These are phyloP conservation scores for Apodemus sylvaticus DNA, from an alignment of 2,113 vertebrate species.

Conservation along the genomic window DNA sequence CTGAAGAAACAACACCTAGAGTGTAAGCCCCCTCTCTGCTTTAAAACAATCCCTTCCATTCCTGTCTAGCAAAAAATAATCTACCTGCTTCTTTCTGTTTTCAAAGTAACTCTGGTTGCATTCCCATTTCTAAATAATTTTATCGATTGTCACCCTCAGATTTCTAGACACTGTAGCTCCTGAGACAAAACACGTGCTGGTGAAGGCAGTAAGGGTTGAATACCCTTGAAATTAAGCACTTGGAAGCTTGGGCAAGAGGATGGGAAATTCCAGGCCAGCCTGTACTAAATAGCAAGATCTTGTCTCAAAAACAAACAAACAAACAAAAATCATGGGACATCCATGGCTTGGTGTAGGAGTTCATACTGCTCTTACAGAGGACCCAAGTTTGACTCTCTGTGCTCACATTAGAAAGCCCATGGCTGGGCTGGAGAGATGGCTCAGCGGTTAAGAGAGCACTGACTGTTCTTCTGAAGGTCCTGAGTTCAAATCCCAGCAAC, in stretches of 20 bases:
- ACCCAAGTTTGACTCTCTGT: neutral
- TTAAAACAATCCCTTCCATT: slow-evolving; percentile 14
- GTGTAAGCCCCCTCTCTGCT: slow-evolving; percentile 5
- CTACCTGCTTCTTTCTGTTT: neutral
- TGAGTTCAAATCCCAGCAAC: too few relatives aligned
- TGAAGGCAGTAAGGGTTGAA: too few relatives aligned
- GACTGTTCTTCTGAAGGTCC: too few relatives aligned
- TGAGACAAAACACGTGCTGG: neutral
- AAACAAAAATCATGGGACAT: neutral
- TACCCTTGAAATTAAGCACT: neutral
- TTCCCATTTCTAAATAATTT: neutral
- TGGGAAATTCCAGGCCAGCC: neutral
- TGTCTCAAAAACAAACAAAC: neutral
- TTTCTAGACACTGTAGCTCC: neutral
- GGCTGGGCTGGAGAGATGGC: too few relatives aligned
- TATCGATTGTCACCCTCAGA: neutral
- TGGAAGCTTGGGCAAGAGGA: neutral
- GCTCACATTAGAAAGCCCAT: neutral
- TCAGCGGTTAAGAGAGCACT: too few relatives aligned
- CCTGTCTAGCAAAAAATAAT: slow-evolving; percentile 23
- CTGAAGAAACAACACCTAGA: slow-evolving; percentile 19
- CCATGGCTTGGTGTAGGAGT: neutral
- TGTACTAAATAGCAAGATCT: neutral
- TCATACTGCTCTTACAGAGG: neutral
- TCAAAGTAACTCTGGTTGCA: neutral